These are phyloP conservation scores for Sylvia atricapilla DNA, from an alignment of 2,113 vertebrate genomes.

Conservation along the genomic window DNA sequence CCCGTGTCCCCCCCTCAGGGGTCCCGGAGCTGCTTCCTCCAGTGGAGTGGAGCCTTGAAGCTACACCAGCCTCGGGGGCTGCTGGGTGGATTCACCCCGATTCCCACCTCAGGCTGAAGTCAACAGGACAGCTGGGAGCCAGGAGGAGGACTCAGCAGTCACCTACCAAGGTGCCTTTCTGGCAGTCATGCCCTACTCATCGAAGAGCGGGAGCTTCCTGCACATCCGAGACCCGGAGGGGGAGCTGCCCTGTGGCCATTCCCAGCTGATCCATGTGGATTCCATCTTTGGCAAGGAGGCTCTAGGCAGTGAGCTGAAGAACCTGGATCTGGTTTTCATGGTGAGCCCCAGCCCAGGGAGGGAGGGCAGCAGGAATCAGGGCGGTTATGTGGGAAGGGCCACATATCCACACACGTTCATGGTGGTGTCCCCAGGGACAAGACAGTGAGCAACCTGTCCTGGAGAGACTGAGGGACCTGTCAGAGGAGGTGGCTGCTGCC, in stretches of 20 bases:
- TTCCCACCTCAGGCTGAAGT: neutral
- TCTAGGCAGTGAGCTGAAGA: neutral
- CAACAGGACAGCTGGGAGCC: fast-evolving
- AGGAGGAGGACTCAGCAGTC: fast-evolving
- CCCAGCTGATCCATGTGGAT: neutral
- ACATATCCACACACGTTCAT: fast-evolving
- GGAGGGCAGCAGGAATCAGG: neutral
- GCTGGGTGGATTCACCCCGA: neutral
- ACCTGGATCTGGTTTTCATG: constrained; percentile 11
- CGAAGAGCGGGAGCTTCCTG: neutral
- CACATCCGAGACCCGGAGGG: fast-evolving
- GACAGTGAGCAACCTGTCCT: neutral
- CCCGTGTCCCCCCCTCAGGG: neutral
- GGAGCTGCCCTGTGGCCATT: neutral
- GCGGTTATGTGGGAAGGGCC: fast-evolving
- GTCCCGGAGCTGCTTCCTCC: neutral
- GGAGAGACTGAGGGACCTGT: neutral
- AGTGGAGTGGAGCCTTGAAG: neutral
- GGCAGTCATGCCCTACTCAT: fast-evolving
- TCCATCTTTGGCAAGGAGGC: neutral
- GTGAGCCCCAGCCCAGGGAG: neutral
- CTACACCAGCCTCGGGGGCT: fast-evolving
- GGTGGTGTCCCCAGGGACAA: neutral
- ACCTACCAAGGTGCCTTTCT: fast-evolving
- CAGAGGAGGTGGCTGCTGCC: neutral